Conservation (phyloP, 2,797 vertebrate species). For the Pyrrhura leucotis region DNA sequence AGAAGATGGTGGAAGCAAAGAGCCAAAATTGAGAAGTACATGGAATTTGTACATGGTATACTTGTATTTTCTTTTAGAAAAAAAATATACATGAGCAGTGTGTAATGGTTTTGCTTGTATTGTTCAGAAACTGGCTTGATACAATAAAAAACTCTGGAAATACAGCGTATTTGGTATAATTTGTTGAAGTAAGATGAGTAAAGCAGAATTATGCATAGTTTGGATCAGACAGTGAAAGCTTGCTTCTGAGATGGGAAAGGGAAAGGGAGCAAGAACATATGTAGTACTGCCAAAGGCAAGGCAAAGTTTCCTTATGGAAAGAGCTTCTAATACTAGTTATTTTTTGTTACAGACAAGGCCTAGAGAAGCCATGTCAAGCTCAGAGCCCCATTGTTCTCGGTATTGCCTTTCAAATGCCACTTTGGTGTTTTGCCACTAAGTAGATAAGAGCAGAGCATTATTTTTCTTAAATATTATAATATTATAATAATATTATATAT, state of each 20-base stretch:
- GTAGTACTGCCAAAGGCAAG: background rate
- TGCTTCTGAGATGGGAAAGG: background rate
- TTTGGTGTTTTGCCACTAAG: background rate
- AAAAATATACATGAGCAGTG: background rate
- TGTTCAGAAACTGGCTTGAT: background rate
- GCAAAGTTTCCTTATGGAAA: background rate
- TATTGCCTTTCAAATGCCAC: background rate
- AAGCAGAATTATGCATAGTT: background rate
- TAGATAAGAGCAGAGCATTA: background rate
- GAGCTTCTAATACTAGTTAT: background rate
- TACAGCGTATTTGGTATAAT: background rate
- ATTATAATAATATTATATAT: background rate
- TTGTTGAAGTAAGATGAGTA: background rate
- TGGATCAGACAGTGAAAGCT: background rate
- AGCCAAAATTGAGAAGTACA: background rate
- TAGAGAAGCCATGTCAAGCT: background rate
- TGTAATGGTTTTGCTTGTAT: background rate
- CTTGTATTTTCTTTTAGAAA: background rate
- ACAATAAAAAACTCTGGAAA: background rate
- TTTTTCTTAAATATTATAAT: background rate
- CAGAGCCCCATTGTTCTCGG: background rate
- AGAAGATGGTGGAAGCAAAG: background rate
- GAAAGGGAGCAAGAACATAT: background rate
- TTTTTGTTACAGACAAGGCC: background rate
- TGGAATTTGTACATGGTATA: background rate